phyloP scores from a whole-genome alignment of 64 coral and sea anemone species.

The Pachyseris speciosa region DNA sequence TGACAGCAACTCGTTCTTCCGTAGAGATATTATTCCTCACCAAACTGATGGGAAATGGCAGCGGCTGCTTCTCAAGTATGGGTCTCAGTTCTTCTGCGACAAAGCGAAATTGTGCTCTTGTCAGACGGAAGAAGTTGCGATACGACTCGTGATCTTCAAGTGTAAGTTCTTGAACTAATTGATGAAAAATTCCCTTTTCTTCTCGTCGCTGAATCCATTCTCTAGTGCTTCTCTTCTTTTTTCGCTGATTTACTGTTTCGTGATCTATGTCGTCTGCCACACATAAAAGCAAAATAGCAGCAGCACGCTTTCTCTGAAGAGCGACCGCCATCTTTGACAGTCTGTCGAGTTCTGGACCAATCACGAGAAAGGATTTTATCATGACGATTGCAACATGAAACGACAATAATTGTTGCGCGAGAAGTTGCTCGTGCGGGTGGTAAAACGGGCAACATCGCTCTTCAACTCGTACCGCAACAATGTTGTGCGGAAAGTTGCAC shows the following conservation, averaged over 20 bases:
- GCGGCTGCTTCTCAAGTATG: background rate
- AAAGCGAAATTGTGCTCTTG: background rate
- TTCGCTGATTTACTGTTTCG: background rate
- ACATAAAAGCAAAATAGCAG: slow-evolving; percentile 26
- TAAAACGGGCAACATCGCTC: slow-evolving; percentile 27
- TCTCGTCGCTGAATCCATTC: background rate
- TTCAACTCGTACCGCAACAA: slow-evolving; percentile 18
- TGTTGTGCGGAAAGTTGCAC: slow-evolving; percentile 5
- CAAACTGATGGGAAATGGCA: slow-evolving; percentile 5
- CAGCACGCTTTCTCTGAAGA: background rate
- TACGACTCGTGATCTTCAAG: slow-evolving; percentile 24
- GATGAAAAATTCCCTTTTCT: slow-evolving; percentile 1
- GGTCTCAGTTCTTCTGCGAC: background rate
- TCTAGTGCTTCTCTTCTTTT: slow-evolving; percentile 28
- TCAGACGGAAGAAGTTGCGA: background rate
- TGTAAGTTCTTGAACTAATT: slow-evolving; percentile 39
- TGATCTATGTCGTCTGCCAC: slow-evolving; percentile 4
- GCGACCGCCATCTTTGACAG: background rate
- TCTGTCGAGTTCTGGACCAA: slow-evolving; percentile 11
- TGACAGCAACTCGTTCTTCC: slow-evolving; percentile 51
- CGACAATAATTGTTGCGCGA: slow-evolving; percentile 21
- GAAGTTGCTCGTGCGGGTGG: slow-evolving; percentile 15
- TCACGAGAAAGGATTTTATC: background rate
- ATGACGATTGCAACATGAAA: slow-evolving; percentile 10
- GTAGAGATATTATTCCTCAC: background rate